These are phyloP conservation scores for Xenopus laevis DNA, from an alignment of 2,113 vertebrate species.

Conservation along the genomic window DNA sequence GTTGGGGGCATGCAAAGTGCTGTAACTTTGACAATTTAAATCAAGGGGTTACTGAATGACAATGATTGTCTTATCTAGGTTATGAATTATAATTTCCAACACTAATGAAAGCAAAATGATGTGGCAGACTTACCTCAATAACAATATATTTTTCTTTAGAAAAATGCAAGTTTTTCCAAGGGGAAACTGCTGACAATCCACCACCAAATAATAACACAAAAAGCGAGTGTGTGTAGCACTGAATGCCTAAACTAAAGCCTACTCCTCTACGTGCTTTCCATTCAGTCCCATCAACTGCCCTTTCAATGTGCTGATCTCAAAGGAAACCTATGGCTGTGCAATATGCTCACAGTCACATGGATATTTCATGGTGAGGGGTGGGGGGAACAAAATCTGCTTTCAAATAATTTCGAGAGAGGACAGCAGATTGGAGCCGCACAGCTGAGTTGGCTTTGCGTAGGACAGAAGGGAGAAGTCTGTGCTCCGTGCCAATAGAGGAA, in stretches of 20 bases:
- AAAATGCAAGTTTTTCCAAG: too few species aligned
- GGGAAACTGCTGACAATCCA: too few species aligned
- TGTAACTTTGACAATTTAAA: too few species aligned
- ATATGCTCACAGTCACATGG: constrained; percentile 27
- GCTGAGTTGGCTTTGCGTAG: background rate
- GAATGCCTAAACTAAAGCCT: constrained; percentile 8
- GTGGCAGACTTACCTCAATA: too few species aligned
- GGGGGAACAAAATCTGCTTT: background rate
- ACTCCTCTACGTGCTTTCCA: constrained; percentile 18
- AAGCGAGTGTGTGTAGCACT: background rate
- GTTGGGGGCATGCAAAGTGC: too few species aligned
- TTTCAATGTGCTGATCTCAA: constrained; percentile 53
- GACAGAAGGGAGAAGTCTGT: background rate
- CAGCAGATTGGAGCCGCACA: background rate
- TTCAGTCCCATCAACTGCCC: constrained; percentile 44
- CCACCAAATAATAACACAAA: background rate
- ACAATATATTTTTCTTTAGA: too few species aligned
- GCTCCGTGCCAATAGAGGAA: background rate
- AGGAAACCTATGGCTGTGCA: constrained; percentile 57
- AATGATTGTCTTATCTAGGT: too few species aligned
- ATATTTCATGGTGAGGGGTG: constrained; percentile 24
- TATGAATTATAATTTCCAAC: too few species aligned
- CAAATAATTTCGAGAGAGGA: background rate
- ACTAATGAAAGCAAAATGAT: too few species aligned
- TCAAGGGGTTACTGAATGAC: too few species aligned